Conservation (phyloP, 2,888 invertebrate genomes). For the Acronicta psi region DNA sequence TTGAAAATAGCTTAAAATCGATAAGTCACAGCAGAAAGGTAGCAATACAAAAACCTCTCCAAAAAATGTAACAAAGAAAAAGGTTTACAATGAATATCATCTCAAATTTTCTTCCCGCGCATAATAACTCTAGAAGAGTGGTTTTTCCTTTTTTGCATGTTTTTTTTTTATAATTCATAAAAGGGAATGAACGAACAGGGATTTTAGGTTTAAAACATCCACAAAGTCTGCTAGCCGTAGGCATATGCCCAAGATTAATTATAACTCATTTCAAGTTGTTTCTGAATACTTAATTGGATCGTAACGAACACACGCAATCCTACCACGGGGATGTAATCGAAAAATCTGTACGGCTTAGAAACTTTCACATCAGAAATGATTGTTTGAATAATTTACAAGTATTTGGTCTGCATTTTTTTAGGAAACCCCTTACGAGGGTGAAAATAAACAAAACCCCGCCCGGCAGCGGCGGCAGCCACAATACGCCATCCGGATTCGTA, state of each 20-base stretch:
- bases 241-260: slow-evolving; percentile 55
- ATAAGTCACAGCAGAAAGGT: slow-evolving; percentile 49
- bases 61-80: slow-evolving; percentile 61
- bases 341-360: slow-evolving; percentile 10
- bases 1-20: slow-evolving; percentile 32
- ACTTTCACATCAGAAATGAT: slow-evolving; percentile 9
- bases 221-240: slow-evolving; percentile 52
- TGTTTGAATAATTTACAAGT: slow-evolving; percentile 15
- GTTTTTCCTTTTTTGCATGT: slow-evolving; percentile 52
- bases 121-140: slow-evolving; percentile 60
- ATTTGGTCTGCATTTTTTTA: slow-evolving; percentile 15
- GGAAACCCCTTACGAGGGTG: background rate
- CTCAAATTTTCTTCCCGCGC: slow-evolving; percentile 52
- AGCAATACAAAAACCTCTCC: slow-evolving; percentile 42
- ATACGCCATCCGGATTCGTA: slow-evolving; percentile 37
- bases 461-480: too few relatives aligned
- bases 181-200: slow-evolving; percentile 56
- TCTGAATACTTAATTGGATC: slow-evolving; percentile 45
- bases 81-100: slow-evolving; percentile 62
- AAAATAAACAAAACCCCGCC: slow-evolving; percentile 1
- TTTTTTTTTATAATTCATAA: slow-evolving; percentile 57
- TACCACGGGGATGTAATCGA: slow-evolving; percentile 8
- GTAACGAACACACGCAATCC: slow-evolving; percentile 27
- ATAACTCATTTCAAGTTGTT: slow-evolving; percentile 56
- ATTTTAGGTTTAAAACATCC: slow-evolving; percentile 60